These are phyloP conservation scores for Platynereis dumerilii DNA, from an alignment of 2,888 invertebrate genomes.

Conservation along the genomic window DNA sequence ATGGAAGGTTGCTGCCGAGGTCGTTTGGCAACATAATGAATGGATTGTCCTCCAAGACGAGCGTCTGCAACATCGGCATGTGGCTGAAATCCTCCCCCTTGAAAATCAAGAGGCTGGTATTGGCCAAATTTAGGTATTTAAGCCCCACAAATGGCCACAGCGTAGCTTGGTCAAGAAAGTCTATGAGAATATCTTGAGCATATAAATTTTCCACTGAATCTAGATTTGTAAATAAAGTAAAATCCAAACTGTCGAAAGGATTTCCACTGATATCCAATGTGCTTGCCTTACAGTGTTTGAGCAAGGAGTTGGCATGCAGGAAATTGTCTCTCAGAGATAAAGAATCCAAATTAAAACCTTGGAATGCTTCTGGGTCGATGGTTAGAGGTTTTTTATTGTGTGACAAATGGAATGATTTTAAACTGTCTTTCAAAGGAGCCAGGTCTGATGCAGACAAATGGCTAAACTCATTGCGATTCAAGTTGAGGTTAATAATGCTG, in stretches of 20 bases:
- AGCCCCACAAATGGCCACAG: slow-evolving; percentile 15
- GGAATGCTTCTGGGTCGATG: slow-evolving; percentile 21
- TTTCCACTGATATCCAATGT: slow-evolving; percentile 30
- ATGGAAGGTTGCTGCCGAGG: slow-evolving; percentile 9
- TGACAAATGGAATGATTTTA: slow-evolving; percentile 19
- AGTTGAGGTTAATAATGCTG: slow-evolving; percentile 16
- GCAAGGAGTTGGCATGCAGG: slow-evolving; percentile 23
- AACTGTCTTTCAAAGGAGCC: slow-evolving; percentile 14
- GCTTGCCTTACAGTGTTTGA: slow-evolving; percentile 14
- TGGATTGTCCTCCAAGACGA: slow-evolving; percentile 26
- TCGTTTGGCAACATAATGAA: slow-evolving; percentile 25
- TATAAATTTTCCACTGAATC: neutral
- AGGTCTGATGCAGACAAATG: slow-evolving; percentile 11
- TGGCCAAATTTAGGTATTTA: slow-evolving; percentile 21
- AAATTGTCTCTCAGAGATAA: slow-evolving; percentile 13
- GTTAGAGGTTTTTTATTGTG: slow-evolving; percentile 23
- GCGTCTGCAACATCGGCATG: slow-evolving; percentile 15
- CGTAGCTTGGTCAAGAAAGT: slow-evolving; percentile 12
- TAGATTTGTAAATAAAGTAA: slow-evolving; percentile 14
- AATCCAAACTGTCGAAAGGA: slow-evolving; percentile 12
- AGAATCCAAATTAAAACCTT: slow-evolving; percentile 17
- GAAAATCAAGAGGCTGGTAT: slow-evolving; percentile 19
- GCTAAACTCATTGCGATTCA: slow-evolving; percentile 23
- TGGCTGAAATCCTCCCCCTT: slow-evolving; percentile 18
- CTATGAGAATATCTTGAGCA: slow-evolving; percentile 8